Percentiles rank a stretch among this genome's conserved stretches.
Conservation (phyloP, 2,888 invertebrate species). For the Abrostola triplasia region DNA sequence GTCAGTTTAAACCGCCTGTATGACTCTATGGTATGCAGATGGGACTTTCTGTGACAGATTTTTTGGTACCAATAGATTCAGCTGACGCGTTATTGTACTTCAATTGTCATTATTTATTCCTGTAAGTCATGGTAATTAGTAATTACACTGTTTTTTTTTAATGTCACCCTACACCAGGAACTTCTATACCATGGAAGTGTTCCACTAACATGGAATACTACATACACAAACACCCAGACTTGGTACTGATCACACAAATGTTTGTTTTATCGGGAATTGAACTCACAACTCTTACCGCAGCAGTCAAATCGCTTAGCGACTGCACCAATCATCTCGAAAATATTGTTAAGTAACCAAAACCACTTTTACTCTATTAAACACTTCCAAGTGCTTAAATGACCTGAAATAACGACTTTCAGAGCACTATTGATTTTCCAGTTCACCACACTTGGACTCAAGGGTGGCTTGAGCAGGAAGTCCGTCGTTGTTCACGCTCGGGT, state of each 20-base stretch:
- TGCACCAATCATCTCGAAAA: conserved; percentile 23
- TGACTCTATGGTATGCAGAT: no score
- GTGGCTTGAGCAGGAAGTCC: conserved; percentile 35
- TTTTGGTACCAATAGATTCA: no score
- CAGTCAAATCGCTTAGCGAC: not conserved
- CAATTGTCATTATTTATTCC: no score
- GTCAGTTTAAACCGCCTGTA: no score
- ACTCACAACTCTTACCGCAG: conserved; percentile 22
- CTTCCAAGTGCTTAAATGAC: conserved; percentile 23
- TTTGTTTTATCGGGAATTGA: conserved; percentile 11
- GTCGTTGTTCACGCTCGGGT: conserved; percentile 45
- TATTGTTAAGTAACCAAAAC: conserved; percentile 14
- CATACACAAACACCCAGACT: not conserved
- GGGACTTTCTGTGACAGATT: no score
- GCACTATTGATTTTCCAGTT: conserved; percentile 47
- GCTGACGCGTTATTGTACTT: no score
- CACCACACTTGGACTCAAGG: conserved; percentile 27
- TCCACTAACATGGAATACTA: no score
- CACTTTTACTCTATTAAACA: not conserved
- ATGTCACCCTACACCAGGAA: no score
- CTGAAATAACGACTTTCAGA: conserved; percentile 37
- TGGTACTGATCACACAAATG: not conserved
- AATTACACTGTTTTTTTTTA: no score
- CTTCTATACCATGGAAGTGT: no score
- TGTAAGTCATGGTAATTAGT: no score